Evolutionary conservation across 2,888 invertebrate genomes (phyloP), one percentile per base, ranked within the genome.

Genomic region (Erebia ligea): DNA sequence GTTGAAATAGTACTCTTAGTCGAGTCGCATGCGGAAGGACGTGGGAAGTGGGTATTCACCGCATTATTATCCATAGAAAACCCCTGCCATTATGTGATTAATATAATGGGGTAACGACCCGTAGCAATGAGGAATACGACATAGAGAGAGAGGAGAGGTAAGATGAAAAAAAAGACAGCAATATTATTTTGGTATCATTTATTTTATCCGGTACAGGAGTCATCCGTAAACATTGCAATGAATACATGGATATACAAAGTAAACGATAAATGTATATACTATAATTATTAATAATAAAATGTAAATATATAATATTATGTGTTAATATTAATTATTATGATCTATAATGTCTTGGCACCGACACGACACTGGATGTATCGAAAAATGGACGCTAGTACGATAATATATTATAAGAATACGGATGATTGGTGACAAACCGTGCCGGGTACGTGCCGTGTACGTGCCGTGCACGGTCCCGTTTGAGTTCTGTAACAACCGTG

Each of bases 191-290:
- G 80, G 82, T 82, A 84, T 86, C 78, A 81, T 91, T 90, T 91
- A 91, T 90, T 54, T 89, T 84, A 85, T 88, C 83, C 85, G 85
- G 88, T 91, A 91, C 86, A 91, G 86, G 85, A 89, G 81, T 84
- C 84, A 85, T 87, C 86, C 87, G 89, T 88, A 89, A 86, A 90
- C 90, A 92, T 88, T 84, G 88, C 87, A 84, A 89, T 89, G 87
- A 85, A 86, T 88, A 87, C 83, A 88, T 84, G 84, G 86, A 84
- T 84, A 86, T 90, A 89, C 88, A 92, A 92, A 90, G 84, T 89
- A 91, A 92, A 89, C 86, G 86, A 86, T 90, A 86, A 86, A 81
- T 85, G 72, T 72, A 88, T 88, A 89, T 88, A 87, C 89, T 54
- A 34, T 34, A 5, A 54, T 19, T 50, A 50, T 71, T 76, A 73